A percentile compares a stretch with the other conserved stretches of the same genome.
These are phyloP conservation scores for Papilio polytes DNA, from an alignment of 1,140 invertebrate species.

Conservation along the genomic window DNA sequence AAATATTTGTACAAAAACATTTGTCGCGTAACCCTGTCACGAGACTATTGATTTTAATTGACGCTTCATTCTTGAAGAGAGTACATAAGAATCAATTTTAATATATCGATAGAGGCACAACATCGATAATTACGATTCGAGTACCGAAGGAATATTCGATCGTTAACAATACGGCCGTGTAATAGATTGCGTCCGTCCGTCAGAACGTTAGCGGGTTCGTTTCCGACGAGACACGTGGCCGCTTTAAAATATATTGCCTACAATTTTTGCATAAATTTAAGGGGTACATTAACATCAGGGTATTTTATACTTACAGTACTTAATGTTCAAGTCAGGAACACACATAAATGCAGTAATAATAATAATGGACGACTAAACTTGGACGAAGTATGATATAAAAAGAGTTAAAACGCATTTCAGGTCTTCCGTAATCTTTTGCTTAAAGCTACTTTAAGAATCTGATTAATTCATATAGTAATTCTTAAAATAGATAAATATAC, in stretches of 20 bases:
- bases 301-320: neutral
- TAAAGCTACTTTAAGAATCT: neutral
- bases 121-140: constrained; percentile 9
- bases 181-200: constrained; percentile 35
- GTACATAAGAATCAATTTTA: neutral
- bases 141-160: neutral
- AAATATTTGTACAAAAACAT: neutral
- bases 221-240: constrained; percentile 32
- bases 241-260: constrained; percentile 31
- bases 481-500: neutral
- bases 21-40: too few species aligned
- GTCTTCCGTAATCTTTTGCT: too few species aligned
- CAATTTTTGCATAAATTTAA: constrained; percentile 32
- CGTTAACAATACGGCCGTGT: constrained; percentile 16
- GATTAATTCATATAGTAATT: neutral
- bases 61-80: too few species aligned
- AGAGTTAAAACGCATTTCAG: neutral
- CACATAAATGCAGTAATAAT: too few species aligned
- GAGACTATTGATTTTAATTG: too few species aligned
- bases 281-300: neutral
- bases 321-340: neutral
- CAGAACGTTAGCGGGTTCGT: constrained; percentile 29
- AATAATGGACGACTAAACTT: too few species aligned
- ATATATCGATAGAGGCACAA: constrained; percentile 34
- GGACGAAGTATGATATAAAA: neutral